Base-by-base conservation (phyloP, 1,140 invertebrate genomes). In the Atta colombica region DNA sequence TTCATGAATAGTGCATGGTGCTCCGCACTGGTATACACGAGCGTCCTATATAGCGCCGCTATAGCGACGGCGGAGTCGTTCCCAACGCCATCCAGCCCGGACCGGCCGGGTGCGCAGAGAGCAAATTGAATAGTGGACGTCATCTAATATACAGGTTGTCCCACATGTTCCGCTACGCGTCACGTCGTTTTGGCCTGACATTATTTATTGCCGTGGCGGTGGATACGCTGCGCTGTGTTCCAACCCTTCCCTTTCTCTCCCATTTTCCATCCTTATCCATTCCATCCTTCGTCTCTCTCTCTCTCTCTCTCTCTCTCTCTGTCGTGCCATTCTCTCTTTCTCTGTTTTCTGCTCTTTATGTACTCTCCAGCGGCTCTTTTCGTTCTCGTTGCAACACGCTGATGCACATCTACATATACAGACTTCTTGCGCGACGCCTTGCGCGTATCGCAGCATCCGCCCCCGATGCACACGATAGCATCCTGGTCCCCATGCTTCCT, bases 131-230 rank as follows among this genome's bases (percentile, higher is more conserved):
- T 92, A 90, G 89, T 93, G 89, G 90, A 89, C 86, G 90, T 93
- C 93, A 93, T 93, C 90, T 93, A 90, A 94, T 93, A 93, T 93
- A 93, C 91, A 92, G 91, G 87, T 85, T 90, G 92, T 92, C 88
- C 90, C 92, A 91, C 92, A 92, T 93, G 92, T 93, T 93, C 87
- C 87, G 66, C 88, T 86, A 90, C 89, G 87, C 89, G 86, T 91
- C 82, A 88, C 86, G 87, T 89, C 88, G 82, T 91, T 88, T 91
- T 60, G 81, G 82, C 66, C 77, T 68, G 89, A 88, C 87, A 82
- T 90, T 90, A 90, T 90, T 90, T 90, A 90, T 90, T 89, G 28
- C 53, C 81, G 39, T 31, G 55, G 60, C 21, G 28, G 25, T 82
- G 69, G 72, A 86, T 82, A 86, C 72, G 60, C 71, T 53, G 74